These are phyloP conservation scores for Taeniopygia guttata DNA, from an alignment of 2,797 vertebrate genomes.

Conservation along the genomic window DNA sequence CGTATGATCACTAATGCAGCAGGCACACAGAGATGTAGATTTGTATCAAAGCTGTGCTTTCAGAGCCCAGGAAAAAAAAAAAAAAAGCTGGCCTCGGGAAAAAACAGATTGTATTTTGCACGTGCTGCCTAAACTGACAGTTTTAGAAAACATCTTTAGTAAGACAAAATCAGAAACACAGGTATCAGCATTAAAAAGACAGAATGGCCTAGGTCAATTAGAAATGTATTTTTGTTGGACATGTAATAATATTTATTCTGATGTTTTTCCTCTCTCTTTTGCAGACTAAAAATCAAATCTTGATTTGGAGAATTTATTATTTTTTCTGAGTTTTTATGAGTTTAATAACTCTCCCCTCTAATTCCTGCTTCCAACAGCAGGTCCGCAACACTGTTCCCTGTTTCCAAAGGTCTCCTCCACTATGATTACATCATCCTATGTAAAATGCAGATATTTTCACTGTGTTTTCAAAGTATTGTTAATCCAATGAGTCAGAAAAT, in stretches of 20 bases:
- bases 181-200: neutral
- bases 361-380: neutral
- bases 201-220: neutral
- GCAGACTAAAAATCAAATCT: neutral
- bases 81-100: slow-evolving; percentile 49
- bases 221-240: neutral
- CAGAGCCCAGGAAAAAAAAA: neutral
- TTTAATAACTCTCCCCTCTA: neutral
- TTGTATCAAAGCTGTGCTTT: slow-evolving; percentile 45
- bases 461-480: neutral
- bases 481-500: neutral
- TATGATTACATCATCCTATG: neutral
- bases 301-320: neutral
- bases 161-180: neutral
- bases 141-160: neutral
- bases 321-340: neutral
- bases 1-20: slow-evolving; percentile 64
- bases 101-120: slow-evolving; percentile 23
- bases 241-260: neutral
- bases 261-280: neutral
- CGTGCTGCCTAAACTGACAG: slow-evolving; percentile 3
- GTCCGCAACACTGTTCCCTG: neutral
- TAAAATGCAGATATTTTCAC: neutral
- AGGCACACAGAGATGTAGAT: slow-evolving; percentile 63
- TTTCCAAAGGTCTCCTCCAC: neutral